Evolutionary conservation across 2,113 vertebrate species (phyloP).

Genomic region (Lophura nycthemera): DNA sequence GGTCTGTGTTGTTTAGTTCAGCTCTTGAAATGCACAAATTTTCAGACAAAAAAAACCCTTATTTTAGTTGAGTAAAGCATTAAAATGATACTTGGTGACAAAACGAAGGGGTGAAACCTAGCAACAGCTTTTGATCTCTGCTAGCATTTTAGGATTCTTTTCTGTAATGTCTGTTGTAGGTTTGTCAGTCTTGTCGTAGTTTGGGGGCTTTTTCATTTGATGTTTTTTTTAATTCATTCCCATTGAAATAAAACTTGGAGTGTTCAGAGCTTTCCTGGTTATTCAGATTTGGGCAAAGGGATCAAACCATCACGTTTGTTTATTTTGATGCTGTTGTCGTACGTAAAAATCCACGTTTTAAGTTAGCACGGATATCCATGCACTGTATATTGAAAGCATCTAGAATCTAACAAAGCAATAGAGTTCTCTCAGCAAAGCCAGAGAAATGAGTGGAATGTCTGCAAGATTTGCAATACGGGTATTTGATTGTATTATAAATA

Average conservation of each 20-base stretch:
- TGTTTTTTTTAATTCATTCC: neutral
- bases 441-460: slow-evolving; percentile 62
- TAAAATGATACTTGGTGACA: neutral
- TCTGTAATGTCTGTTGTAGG: neutral
- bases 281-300: neutral
- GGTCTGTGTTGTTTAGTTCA: neutral
- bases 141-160: neutral
- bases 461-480: slow-evolving; percentile 74
- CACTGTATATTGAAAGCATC: slow-evolving; percentile 46
- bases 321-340: slow-evolving; percentile 45
- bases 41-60: neutral
- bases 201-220: too few relatives aligned
- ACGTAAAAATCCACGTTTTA: slow-evolving; percentile 52
- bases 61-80: neutral
- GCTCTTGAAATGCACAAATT: neutral
- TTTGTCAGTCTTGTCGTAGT: neutral
- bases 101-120: neutral
- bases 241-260: neutral
- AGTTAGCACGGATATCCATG: slow-evolving; percentile 29
- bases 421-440: slow-evolving; percentile 64
- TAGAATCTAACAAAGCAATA: slow-evolving; percentile 75
- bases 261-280: neutral
- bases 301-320: neutral
- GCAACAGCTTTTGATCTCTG: neutral
- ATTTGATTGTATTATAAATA: slow-evolving; percentile 72